phyloP scores from a whole-genome alignment of 1,140 invertebrate genomes.

The Colletes gigas region DNA sequence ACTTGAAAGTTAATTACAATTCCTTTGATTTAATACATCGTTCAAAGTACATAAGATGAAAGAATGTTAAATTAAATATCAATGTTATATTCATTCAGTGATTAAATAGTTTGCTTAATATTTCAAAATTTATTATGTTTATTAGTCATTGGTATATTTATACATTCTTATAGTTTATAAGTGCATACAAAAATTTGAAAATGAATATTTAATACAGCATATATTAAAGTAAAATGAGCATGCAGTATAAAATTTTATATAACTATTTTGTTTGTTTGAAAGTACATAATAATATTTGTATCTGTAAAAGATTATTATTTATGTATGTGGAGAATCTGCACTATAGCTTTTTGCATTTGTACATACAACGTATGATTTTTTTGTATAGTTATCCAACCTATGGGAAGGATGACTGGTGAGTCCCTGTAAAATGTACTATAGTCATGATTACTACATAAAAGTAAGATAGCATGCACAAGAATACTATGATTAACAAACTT shows the following conservation, averaged over 20 bases:
- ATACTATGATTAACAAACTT: constrained; percentile 49
- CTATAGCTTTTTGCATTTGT: constrained; percentile 72
- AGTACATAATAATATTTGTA: constrained; percentile 19
- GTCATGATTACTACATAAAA: constrained; percentile 57
- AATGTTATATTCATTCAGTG: not conserved
- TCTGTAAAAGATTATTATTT: constrained; percentile 38
- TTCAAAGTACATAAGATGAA: constrained; percentile 17
- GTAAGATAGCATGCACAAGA: constrained; percentile 64
- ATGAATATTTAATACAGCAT: not conserved
- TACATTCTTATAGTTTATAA: constrained; percentile 24
- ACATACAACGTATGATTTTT: constrained; percentile 78
- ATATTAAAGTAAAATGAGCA: constrained; percentile 34
- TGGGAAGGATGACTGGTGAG: constrained; percentile 85
- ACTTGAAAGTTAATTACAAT: constrained; percentile 14
- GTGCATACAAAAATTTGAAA: constrained; percentile 21
- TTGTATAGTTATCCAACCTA: constrained; percentile 83
- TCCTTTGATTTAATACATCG: not conserved
- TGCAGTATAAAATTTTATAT: constrained; percentile 23
- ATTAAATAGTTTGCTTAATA: constrained; percentile 1
- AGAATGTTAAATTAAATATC: not conserved
- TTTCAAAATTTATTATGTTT: not conserved
- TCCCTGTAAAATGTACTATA: constrained; percentile 78
- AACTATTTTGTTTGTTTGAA: constrained; percentile 15
- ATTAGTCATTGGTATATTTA: not conserved
- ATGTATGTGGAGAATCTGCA: constrained; percentile 59